Evolutionary conservation across 2,888 invertebrate species (phyloP).

Genomic region (Cheilosia pagana): DNA sequence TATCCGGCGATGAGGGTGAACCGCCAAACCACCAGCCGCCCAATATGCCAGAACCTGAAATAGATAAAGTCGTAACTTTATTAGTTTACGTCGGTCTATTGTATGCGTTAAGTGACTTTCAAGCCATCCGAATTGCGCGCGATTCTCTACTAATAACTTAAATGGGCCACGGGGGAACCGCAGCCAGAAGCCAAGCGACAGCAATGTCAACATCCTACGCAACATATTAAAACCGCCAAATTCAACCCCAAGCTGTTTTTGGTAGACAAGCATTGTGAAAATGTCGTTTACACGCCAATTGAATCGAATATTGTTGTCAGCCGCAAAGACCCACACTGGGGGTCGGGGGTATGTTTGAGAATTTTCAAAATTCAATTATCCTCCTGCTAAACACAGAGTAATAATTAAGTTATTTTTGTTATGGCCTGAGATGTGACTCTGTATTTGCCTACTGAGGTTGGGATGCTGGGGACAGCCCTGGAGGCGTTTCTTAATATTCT

Average conservation of each 20-base stretch:
- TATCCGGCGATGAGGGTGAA: slow-evolving; percentile 92
- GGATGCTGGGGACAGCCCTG: neutral
- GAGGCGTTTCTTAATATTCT: neutral
- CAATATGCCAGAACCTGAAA: slow-evolving; percentile 86
- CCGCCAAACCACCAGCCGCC: slow-evolving; percentile 94
- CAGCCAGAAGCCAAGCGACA: neutral
- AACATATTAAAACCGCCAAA: slow-evolving; percentile 17
- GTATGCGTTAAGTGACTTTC: slow-evolving; percentile 35
- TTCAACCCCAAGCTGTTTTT: slow-evolving; percentile 14
- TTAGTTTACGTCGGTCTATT: slow-evolving; percentile 76
- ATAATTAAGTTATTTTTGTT: slow-evolving; percentile 71
- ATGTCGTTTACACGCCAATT: slow-evolving; percentile 66
- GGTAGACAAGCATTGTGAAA: slow-evolving; percentile 29
- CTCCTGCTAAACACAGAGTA: slow-evolving; percentile 56
- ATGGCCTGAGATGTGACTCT: slow-evolving; percentile 47
- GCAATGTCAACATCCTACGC: neutral
- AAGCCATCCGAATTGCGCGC: slow-evolving; percentile 32
- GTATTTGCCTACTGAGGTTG: slow-evolving; percentile 16
- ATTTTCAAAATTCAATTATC: slow-evolving; percentile 66
- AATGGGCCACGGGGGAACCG: neutral
- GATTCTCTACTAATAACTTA: slow-evolving; percentile 40
- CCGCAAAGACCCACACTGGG: slow-evolving; percentile 23
- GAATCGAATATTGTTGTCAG: slow-evolving; percentile 66
- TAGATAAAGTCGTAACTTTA: slow-evolving; percentile 65
- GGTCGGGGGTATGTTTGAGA: slow-evolving; percentile 14